Evolutionary conservation across 1,140 invertebrate species (phyloP).

Genomic region (Trichomalopsis sarcophagae): DNA sequence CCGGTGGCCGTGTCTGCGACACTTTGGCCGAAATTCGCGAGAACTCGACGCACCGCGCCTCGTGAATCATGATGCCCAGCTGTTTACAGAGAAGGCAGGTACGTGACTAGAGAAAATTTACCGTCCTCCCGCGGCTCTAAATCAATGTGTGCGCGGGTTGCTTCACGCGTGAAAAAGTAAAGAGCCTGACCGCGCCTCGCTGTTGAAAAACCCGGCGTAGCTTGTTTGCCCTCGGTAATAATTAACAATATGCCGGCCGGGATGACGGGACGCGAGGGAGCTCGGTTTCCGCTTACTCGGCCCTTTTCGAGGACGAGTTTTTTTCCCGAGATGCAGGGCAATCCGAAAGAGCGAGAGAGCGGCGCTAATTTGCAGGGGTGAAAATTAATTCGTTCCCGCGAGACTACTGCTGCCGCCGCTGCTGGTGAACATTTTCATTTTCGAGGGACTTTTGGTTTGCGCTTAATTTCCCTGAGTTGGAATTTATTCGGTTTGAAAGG

Average conservation of each 20-base stretch:
- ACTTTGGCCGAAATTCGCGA: constrained; percentile 13
- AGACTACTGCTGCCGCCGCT: not conserved
- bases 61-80: constrained; percentile 51
- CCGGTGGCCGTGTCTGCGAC: not conserved
- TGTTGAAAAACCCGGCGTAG: not conserved
- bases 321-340: not conserved
- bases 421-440: constrained; percentile 28
- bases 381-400: constrained; percentile 35
- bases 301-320: not conserved
- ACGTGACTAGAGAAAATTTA: constrained; percentile 48
- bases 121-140: constrained; percentile 42
- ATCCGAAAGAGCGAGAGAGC: not conserved
- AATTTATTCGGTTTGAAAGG: not conserved
- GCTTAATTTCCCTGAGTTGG: not conserved
- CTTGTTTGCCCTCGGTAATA: constrained; percentile 34
- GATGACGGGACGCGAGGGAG: not conserved
- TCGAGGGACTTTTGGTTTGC: constrained; percentile 14
- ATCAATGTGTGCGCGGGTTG: constrained; percentile 40
- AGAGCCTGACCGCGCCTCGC: constrained; percentile 32
- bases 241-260: constrained; percentile 39
- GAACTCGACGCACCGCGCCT: not conserved
- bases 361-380: not conserved
- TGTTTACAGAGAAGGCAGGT: constrained; percentile 30
- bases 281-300: not conserved
- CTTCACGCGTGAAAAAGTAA: constrained; percentile 47